Evolutionary conservation across 2,113 vertebrate genomes (phyloP), one percentile per base, ranked within the genome.

Genomic region (Saiga tatarica): DNA sequence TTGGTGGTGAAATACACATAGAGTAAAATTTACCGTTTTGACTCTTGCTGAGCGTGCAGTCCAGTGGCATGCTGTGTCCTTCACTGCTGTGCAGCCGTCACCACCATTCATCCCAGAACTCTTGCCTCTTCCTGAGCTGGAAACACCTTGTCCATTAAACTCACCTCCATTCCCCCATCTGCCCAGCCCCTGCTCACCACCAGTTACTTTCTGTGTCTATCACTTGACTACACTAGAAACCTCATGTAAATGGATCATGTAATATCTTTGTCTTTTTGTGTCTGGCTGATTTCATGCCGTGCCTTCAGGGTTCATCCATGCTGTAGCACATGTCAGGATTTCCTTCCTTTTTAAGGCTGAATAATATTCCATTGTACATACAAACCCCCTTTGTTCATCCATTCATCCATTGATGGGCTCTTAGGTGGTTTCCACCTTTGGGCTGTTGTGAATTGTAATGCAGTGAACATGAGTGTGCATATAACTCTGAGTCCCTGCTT

Each of bases 321-420:
- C 39, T 19, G 71, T 45, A 12, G 67, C 71, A 5, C 7, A 10
- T 53, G 60, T 90, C 28, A 15, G 79, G 36, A 19, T 47, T 26
- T 25, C 53, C 78, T 89, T 89, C 30, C 53, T 82, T 15, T 4
- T 26, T 14, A 36, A 28, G 39, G 55, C 83, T 14, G 26, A 64
- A 4, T 6, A 14, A 2, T 16, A 4, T 6, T 5, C 15, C 21
- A 0, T 15, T 26, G 45, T 87, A 2, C 17, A 3, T 47, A 8
- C 5, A 16, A 5, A 30, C 89, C 50, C 17, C 9, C 1, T 47
- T 28, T 67, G 26, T 26, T 15, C 9, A 16, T n/a, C 10, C 28
- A 12, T 59, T 14, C 50, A 21, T 47, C 45, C 30, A 2, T 9
- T 7, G 10, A 4, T 16, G 17, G 52, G 19, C 87, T 7, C 26